These are phyloP conservation scores for Hippasteria phrygiana DNA, from an alignment of 53 echinoderm and acorn worm genomes.

Conservation along the genomic window DNA sequence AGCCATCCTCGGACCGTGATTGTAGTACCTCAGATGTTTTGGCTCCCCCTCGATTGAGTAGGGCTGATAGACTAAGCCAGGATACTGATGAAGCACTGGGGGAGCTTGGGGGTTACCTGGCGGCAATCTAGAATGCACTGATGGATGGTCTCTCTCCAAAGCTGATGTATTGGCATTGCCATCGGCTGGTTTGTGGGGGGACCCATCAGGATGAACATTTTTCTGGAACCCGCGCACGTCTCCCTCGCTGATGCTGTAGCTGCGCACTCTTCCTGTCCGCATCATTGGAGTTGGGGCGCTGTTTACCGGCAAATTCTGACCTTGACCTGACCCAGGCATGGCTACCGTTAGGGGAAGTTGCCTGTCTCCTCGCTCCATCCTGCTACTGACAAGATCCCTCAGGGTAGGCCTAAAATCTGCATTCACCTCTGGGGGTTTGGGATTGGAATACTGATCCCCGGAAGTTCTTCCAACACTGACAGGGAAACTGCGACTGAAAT, in stretches of 20 bases:
- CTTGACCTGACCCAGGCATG: background rate
- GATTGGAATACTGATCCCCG: background rate
- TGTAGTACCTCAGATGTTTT: constrained; percentile 72
- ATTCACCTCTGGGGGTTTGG: constrained; percentile 15
- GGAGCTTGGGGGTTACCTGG: constrained; percentile 71
- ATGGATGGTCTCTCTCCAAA: constrained; percentile 54
- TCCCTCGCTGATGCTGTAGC: constrained; percentile 95
- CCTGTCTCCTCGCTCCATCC: constrained; percentile 44
- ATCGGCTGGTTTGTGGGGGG: constrained; percentile 40
- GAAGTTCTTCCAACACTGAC: constrained; percentile 8
- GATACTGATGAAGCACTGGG: constrained; percentile 72
- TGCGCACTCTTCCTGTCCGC: constrained; percentile 70
- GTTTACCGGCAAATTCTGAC: background rate
- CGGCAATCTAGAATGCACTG: constrained; percentile 55
- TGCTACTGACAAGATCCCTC: constrained; percentile 71
- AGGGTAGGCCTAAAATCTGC: constrained; percentile 47
- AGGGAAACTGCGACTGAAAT: constrained; percentile 45
- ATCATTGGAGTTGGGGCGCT: constrained; percentile 6
- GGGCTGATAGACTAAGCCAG: constrained; percentile 86
- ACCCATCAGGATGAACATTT: constrained; percentile 34
- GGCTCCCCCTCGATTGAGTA: constrained; percentile 85
- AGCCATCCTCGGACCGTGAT: constrained; percentile 57
- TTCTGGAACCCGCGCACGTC: constrained; percentile 68
- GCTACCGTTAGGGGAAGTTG: constrained; percentile 19
- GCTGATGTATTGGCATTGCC: constrained; percentile 52